Evolutionary conservation across 2,888 invertebrate species (phyloP).

Genomic region (Anorthoa munda): DNA sequence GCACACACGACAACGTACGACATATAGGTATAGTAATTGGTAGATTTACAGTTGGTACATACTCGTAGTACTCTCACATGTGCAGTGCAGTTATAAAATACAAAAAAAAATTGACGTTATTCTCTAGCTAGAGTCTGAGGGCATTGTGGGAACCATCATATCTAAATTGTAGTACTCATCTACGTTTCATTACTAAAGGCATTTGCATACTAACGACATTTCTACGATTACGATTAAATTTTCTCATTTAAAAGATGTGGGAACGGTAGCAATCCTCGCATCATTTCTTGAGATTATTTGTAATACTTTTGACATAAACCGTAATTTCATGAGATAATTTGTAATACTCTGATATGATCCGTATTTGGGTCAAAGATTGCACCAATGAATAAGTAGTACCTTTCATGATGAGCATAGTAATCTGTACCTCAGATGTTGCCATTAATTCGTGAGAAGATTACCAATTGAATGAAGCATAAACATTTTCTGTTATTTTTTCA

Average conservation of each 20-base stretch:
- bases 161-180: slow-evolving; percentile 1
- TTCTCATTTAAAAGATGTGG: slow-evolving; percentile 42
- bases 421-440: slow-evolving; percentile 33
- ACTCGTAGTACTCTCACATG: too few species aligned
- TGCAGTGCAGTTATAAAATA: too few species aligned
- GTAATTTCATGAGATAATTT: slow-evolving; percentile 39
- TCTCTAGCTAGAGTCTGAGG: not conserved
- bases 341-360: slow-evolving; percentile 14
- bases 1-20: too few species aligned
- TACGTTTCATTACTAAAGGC: slow-evolving; percentile 12
- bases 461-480: slow-evolving; percentile 34
- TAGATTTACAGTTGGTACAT: too few species aligned
- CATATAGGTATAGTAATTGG: too few species aligned
- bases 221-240: slow-evolving; percentile 31
- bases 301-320: slow-evolving; percentile 32
- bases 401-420: slow-evolving; percentile 44
- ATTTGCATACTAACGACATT: slow-evolving; percentile 50
- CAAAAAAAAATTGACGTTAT: not conserved
- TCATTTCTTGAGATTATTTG: slow-evolving; percentile 39
- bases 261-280: slow-evolving; percentile 45
- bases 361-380: slow-evolving; percentile 53
- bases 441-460: slow-evolving; percentile 44
- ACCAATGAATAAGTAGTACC: slow-evolving; percentile 19
- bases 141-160: not conserved
- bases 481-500: slow-evolving; percentile 38